Percentiles rank a stretch among this genome's conserved stretches.
Evolutionary conservation across 1,140 invertebrate species (phyloP).

Genomic region (Camponotus pennsylvanicus): DNA sequence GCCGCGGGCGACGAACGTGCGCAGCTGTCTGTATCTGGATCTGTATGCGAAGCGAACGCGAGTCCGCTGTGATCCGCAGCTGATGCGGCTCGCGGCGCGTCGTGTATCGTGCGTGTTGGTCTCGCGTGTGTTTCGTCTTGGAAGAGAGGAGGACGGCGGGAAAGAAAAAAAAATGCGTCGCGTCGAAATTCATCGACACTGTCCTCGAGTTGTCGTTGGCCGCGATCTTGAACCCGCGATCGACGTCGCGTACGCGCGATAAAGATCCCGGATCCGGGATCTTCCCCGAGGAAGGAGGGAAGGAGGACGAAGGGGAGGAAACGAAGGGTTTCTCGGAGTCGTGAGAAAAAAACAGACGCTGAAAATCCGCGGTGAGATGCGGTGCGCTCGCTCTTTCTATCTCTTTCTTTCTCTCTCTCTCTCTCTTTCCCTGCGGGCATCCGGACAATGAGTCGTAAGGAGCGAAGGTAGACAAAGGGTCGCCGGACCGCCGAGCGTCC

Average conservation of each 20-base stretch:
- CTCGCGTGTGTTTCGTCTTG: conserved; percentile 55
- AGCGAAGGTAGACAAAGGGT: conserved; percentile 49
- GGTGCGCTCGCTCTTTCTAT: neutral
- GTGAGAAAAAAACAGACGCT: neutral
- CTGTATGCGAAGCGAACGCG: conserved; percentile 42
- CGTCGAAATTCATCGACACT: conserved; percentile 43
- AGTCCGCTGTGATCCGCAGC: conserved; percentile 68
- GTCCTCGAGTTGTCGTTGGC: neutral
- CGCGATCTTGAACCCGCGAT: neutral
- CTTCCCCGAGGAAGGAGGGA: neutral
- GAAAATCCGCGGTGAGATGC: conserved; percentile 25
- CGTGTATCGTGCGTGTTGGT: conserved; percentile 7
- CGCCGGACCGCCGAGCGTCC: conserved; percentile 1
- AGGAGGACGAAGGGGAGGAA: neutral
- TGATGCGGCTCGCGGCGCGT: conserved; percentile 56
- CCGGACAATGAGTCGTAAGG: conserved; percentile 7
- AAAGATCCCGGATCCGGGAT: neutral
- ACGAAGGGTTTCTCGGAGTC: neutral
- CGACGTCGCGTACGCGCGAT: neutral
- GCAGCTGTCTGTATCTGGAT: neutral
- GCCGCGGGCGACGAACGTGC: conserved; percentile 72
- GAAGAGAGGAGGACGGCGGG: too few species aligned
- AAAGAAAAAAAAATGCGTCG: conserved; percentile 63
- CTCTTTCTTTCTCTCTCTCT: neutral
- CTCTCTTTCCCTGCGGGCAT: neutral